Conservation (phyloP, 2,113 vertebrate genomes). For the Seriola dumerili region DNA sequence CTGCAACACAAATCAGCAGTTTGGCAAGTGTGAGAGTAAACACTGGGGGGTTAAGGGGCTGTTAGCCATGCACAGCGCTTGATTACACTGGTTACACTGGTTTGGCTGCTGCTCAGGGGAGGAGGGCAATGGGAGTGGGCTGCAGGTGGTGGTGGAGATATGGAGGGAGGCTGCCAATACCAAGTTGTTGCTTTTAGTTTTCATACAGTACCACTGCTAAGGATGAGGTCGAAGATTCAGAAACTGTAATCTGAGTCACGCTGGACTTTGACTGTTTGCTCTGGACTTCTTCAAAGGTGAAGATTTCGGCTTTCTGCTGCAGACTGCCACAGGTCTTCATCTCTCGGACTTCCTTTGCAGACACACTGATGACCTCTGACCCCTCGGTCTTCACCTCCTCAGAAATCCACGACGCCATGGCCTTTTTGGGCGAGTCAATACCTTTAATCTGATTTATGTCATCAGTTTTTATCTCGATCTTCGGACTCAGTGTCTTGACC, state of each 20-base stretch:
- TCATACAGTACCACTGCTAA: conserved; percentile 79
- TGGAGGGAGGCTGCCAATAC: conserved; percentile 59
- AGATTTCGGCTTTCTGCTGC: conserved; percentile 34
- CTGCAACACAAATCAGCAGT: conserved; percentile 54
- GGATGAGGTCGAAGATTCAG: conserved; percentile 60
- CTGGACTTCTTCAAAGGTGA: conserved; percentile 48
- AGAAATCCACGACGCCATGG: conserved; percentile 78
- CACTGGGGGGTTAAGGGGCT: conserved; percentile 49
- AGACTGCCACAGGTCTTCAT: conserved; percentile 1
- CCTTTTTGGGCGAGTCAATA: conserved; percentile 75
- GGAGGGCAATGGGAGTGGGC: conserved; percentile 49
- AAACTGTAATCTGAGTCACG: conserved; percentile 54
- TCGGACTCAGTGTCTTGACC: conserved; percentile 34
- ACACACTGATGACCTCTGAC: conserved; percentile 21
- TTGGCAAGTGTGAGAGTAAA: conserved; percentile 36
- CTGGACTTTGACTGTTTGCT: conserved; percentile 34
- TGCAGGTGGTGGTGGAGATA: conserved; percentile 47
- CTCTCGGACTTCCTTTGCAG: conserved; percentile 38
- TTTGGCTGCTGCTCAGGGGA: conserved; percentile 47
- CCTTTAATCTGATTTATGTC: conserved; percentile 54
- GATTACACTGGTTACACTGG: conserved; percentile 57
- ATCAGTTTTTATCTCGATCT: conserved; percentile 56
- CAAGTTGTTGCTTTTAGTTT: conserved; percentile 36
- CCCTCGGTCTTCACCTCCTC: conserved; percentile 53
- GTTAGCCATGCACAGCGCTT: conserved; percentile 75